A percentile compares a stretch with the other conserved stretches of the same genome.
Evolutionary conservation across 2,113 vertebrate species (phyloP).

Genomic region (Callipepla californica): DNA sequence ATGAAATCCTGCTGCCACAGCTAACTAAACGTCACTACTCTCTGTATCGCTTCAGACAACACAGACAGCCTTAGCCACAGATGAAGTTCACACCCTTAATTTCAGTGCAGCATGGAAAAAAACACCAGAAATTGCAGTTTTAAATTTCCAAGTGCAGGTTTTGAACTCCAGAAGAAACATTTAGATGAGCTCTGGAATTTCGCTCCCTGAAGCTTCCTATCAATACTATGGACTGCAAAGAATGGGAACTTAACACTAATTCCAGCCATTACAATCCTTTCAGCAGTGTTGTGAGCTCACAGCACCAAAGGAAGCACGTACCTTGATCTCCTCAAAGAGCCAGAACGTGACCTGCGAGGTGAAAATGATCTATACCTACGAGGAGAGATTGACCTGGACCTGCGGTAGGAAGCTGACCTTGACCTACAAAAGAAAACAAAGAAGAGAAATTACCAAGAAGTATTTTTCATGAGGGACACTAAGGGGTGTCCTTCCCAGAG

Average conservation of each 20-base stretch:
- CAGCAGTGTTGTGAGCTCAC: accelerated
- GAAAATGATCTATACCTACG: conserved; percentile 84
- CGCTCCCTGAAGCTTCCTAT: accelerated
- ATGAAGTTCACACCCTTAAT: background rate
- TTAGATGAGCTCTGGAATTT: accelerated
- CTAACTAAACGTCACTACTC: accelerated
- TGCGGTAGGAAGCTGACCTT: conserved; percentile 80
- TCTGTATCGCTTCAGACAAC: background rate
- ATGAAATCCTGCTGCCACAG: background rate
- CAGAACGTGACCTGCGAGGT: conserved; percentile 83
- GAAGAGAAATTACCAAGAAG: background rate
- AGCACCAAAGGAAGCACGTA: background rate
- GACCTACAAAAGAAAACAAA: conserved; percentile 63
- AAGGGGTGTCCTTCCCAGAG: accelerated
- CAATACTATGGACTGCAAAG: accelerated
- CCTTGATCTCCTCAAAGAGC: conserved; percentile 85
- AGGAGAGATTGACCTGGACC: conserved; percentile 86
- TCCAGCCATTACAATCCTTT: accelerated
- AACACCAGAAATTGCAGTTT: background rate
- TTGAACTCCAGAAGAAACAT: background rate
- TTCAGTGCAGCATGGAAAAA: accelerated
- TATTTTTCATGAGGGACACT: background rate
- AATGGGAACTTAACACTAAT: accelerated
- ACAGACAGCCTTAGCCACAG: accelerated
- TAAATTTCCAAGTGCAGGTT: accelerated